These are phyloP conservation scores for Macrotis lagotis DNA, from an alignment of 2,113 vertebrate species.

Conservation along the genomic window DNA sequence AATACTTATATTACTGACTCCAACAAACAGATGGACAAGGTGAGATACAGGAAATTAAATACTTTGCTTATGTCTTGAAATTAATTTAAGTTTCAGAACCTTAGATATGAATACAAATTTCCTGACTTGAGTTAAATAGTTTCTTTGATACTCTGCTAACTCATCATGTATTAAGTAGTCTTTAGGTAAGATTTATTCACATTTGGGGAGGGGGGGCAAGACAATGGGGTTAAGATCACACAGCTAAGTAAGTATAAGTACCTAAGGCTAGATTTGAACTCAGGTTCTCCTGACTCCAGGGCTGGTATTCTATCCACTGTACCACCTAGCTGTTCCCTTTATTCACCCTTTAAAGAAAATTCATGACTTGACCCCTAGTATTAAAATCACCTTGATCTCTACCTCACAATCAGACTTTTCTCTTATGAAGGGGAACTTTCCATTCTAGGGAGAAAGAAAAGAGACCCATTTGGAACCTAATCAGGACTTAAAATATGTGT, in stretches of 20 bases:
- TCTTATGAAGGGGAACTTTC: not conserved
- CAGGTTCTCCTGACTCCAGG: no score
- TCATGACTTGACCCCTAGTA: not conserved
- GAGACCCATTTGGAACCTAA: not conserved
- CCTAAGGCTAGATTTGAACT: no score
- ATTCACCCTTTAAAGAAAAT: not conserved
- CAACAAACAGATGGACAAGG: not conserved
- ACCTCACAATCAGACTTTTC: not conserved
- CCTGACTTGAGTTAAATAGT: not conserved
- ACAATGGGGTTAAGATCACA: no score
- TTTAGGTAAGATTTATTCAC: not conserved
- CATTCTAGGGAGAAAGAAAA: not conserved
- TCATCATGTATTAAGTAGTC: not conserved
- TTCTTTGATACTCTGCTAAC: not conserved
- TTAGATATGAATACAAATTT: not conserved
- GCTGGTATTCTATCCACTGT: no score
- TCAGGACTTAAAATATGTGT: not conserved
- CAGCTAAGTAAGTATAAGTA: no score
- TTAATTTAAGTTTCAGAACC: not conserved
- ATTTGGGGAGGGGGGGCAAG: no score
- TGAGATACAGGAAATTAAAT: not conserved
- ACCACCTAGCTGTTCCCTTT: no score
- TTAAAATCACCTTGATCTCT: not conserved
- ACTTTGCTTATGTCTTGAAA: not conserved
- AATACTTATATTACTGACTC: not conserved